These are phyloP conservation scores for Dinoponera quadriceps DNA, from an alignment of 1,140 invertebrate species.

Conservation along the genomic window DNA sequence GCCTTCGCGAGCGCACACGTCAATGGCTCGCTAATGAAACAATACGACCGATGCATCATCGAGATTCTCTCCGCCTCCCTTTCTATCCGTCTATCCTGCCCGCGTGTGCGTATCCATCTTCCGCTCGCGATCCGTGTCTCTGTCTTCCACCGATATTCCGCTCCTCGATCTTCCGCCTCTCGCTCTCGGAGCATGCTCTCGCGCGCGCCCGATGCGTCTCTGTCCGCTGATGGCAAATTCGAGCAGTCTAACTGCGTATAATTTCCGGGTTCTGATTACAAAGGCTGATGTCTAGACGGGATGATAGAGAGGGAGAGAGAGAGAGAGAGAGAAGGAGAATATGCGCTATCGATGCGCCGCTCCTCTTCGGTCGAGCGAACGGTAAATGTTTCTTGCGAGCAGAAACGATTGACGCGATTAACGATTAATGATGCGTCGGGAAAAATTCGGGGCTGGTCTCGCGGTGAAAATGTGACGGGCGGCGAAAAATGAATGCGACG, in stretches of 20 bases:
- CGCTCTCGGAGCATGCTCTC: not conserved
- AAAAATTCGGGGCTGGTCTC: too few relatives aligned
- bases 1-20: slow-evolving; percentile 36
- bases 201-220: slow-evolving; percentile 13
- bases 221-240: slow-evolving; percentile 53
- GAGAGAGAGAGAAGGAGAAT: not conserved
- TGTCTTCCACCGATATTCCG: slow-evolving; percentile 32
- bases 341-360: not conserved
- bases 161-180: slow-evolving; percentile 13
- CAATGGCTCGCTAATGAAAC: slow-evolving; percentile 76
- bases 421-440: not conserved
- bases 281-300: not conserved
- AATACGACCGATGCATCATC: slow-evolving; percentile 61
- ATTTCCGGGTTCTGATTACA: slow-evolving; percentile 22
- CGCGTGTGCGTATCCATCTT: not conserved
- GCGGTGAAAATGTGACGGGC: too few relatives aligned
- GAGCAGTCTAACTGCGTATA: slow-evolving; percentile 34
- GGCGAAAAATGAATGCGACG: too few relatives aligned
- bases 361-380: not conserved
- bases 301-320: not conserved
- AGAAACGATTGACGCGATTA: slow-evolving; percentile 1
- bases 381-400: not conserved
- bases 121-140: slow-evolving; percentile 1
- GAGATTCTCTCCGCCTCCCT: slow-evolving; percentile 5
- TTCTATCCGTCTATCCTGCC: not conserved